Conservation (phyloP, 2,113 vertebrate genomes). For the Rhynchomys soricoides region DNA sequence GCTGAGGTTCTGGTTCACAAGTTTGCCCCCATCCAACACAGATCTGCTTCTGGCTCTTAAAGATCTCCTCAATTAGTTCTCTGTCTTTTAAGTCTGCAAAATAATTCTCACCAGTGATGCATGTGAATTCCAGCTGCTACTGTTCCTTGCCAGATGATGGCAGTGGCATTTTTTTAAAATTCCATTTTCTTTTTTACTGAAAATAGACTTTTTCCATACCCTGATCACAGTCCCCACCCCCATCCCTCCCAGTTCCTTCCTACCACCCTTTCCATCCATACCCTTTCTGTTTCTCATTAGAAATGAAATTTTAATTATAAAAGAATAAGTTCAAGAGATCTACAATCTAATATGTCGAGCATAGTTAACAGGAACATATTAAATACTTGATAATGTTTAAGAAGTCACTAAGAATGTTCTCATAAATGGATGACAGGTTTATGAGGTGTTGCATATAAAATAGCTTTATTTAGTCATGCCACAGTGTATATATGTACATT, state of each 20-base stretch:
- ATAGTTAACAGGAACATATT: not conserved
- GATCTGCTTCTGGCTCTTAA: not conserved
- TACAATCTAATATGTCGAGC: not conserved
- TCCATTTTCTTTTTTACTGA: not conserved
- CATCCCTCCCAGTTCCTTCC: not conserved
- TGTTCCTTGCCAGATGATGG: not conserved
- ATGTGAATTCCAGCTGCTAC: not conserved
- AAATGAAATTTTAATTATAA: not conserved
- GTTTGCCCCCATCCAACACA: not conserved
- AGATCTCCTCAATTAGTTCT: not conserved
- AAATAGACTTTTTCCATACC: not conserved
- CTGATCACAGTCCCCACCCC: not conserved
- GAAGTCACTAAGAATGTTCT: not conserved
- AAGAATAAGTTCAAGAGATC: not conserved
- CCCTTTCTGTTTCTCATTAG: not conserved
- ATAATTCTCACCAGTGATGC: not conserved
- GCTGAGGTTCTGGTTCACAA: not conserved
- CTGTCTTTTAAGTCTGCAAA: not conserved
- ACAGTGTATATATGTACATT: not conserved
- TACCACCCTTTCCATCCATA: not conserved
- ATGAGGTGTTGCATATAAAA: not conserved
- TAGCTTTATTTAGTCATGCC: not conserved
- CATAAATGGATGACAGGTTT: not conserved
- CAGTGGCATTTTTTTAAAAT: not conserved
- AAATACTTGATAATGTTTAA: not conserved